phyloP scores from a whole-genome alignment of 2,797 vertebrate genomes.

The Hafferia zeledoni region DNA sequence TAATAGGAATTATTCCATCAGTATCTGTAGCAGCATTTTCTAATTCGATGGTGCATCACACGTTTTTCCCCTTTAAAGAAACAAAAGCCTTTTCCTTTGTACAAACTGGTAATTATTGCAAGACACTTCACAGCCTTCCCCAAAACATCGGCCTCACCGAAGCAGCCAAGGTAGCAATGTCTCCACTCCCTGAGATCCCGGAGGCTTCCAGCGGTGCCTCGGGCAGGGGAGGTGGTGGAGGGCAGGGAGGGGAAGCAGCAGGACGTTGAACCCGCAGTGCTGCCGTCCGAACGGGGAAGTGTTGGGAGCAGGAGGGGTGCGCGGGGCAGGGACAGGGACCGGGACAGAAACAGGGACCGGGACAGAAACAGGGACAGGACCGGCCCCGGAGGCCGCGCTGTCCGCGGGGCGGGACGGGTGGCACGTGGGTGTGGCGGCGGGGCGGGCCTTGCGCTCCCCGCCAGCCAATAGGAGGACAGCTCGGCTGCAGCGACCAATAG shows the following conservation, averaged over 20 bases:
- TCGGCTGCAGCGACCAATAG: not conserved
- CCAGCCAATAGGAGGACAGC: not conserved
- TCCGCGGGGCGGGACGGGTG: rapidly evolving
- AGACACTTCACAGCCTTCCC: not conserved
- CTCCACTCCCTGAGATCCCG: not conserved
- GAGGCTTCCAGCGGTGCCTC: not conserved
- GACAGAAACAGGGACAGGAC: no score
- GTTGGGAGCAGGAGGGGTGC: rapidly evolving
- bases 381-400: not conserved
- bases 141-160: not conserved
- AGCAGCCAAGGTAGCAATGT: not conserved
- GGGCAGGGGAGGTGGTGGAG: not conserved
- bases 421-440: not conserved
- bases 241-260: not conserved
- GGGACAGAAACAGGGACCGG: no score
- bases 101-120: not conserved
- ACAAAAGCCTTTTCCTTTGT: not conserved
- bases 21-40: not conserved
- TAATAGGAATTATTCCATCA: not conserved
- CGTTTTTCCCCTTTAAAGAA: not conserved
- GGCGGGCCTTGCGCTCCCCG: not conserved
- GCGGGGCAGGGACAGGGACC: rapidly evolving
- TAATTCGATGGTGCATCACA: rapidly evolving
- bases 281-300: not conserved
- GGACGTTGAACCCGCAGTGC: not conserved